Conservation (phyloP, 2,113 vertebrate species). For the Tyrannus savana region DNA sequence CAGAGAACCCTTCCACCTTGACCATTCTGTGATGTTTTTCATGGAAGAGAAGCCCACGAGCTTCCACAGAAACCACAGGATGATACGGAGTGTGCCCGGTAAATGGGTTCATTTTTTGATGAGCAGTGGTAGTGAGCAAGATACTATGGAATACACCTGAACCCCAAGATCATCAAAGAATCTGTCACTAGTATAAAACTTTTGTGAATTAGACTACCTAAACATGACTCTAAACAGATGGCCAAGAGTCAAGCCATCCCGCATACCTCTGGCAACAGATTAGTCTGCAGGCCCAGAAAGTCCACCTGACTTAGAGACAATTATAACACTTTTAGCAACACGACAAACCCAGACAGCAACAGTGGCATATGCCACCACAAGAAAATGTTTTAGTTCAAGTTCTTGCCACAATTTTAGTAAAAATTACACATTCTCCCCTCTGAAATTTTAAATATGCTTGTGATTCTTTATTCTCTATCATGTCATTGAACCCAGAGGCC, state of each 20-base stretch:
- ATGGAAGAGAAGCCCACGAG: not conserved
- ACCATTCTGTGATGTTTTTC: not conserved
- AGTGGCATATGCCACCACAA: not conserved
- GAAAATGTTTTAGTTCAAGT: not conserved
- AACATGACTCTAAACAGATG: not conserved
- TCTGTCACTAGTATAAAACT: not conserved
- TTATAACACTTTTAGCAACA: not conserved
- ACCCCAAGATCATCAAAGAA: not conserved
- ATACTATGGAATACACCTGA: not conserved
- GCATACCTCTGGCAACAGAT: not conserved
- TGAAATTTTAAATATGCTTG: not conserved
- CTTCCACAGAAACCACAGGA: not conserved
- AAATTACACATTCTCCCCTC: not conserved
- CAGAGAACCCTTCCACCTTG: not conserved
- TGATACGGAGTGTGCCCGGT: not conserved
- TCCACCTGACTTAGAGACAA: not conserved
- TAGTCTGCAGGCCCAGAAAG: not conserved
- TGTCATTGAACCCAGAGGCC: rapidly evolving
- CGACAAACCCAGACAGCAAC: not conserved
- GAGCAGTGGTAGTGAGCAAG: not conserved
- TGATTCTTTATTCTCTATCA: not conserved
- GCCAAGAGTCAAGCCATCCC: not conserved
- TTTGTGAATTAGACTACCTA: not conserved
- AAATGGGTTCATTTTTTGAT: not conserved
- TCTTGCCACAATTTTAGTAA: not conserved